These are phyloP conservation scores for Cheilinus undulatus DNA, from an alignment of 2,113 vertebrate species.

Conservation along the genomic window DNA sequence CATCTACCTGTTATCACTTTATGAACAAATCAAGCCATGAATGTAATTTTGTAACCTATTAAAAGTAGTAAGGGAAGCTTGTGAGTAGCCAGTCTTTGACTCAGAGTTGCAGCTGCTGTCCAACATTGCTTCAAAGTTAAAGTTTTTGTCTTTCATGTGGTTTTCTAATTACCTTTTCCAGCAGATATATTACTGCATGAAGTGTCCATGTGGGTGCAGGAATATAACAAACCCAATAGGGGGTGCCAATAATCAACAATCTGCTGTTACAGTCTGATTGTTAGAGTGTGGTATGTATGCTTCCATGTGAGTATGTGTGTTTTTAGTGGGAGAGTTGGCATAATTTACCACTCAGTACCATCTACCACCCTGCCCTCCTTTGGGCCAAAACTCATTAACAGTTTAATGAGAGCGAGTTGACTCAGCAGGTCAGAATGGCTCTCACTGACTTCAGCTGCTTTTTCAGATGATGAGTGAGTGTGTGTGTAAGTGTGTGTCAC, in stretches of 20 bases:
- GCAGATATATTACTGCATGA: neutral
- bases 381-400: conserved; percentile 49
- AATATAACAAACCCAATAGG: conserved; percentile 23
- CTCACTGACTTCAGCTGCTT: conserved; percentile 7
- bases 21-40: conserved; percentile 21
- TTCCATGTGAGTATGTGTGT: conserved; percentile 4
- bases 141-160: conserved; percentile 39
- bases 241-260: conserved; percentile 32
- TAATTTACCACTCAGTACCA: conserved; percentile 32
- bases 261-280: neutral
- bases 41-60: conserved; percentile 7
- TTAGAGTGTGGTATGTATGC: neutral
- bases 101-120: conserved; percentile 32
- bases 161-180: conserved; percentile 4
- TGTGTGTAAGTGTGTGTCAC: neutral
- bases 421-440: conserved; percentile 64
- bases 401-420: conserved; percentile 55
- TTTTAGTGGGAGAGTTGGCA: neutral
- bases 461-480: conserved; percentile 30
- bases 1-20: neutral
- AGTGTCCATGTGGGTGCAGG: neutral
- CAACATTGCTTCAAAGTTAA: conserved; percentile 45
- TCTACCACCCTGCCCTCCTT: conserved; percentile 30
- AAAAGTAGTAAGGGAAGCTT: neutral
- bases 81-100: conserved; percentile 1